phyloP scores from a whole-genome alignment of 37 sponge, comb jelly and placozoan species.

The Spongilla lacustris region DNA sequence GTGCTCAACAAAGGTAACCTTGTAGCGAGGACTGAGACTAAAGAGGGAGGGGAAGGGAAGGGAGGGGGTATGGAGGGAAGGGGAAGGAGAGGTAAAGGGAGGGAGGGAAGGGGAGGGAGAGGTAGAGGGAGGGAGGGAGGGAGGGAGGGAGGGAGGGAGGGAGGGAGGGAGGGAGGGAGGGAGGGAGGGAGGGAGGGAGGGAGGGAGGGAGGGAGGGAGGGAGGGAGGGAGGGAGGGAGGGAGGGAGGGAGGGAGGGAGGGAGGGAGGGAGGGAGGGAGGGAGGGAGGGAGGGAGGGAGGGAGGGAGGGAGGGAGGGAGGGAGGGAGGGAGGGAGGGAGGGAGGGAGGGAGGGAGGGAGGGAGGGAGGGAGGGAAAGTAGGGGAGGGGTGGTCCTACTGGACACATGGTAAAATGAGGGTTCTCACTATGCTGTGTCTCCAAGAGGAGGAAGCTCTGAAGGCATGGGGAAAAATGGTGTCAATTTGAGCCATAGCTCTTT shows the following conservation, averaged over 20 bases:
- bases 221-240: neutral
- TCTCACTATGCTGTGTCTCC: slow-evolving; percentile 7
- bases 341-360: neutral
- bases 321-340: neutral
- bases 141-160: neutral
- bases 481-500: slow-evolving; percentile 61
- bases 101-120: neutral
- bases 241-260: neutral
- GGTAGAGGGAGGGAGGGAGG: neutral
- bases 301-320: neutral
- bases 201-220: neutral
- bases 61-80: neutral
- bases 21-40: slow-evolving; percentile 38
- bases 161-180: neutral
- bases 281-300: neutral
- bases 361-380: neutral
- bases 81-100: neutral
- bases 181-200: neutral
- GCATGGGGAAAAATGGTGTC: slow-evolving; percentile 75
- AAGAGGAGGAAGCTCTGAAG: slow-evolving; percentile 41
- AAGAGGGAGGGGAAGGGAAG: neutral
- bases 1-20: neutral
- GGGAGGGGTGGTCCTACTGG: neutral
- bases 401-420: neutral
- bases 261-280: neutral